phyloP scores from a whole-genome alignment of 2,797 vertebrate genomes.

The Neoniphon sammara region DNA sequence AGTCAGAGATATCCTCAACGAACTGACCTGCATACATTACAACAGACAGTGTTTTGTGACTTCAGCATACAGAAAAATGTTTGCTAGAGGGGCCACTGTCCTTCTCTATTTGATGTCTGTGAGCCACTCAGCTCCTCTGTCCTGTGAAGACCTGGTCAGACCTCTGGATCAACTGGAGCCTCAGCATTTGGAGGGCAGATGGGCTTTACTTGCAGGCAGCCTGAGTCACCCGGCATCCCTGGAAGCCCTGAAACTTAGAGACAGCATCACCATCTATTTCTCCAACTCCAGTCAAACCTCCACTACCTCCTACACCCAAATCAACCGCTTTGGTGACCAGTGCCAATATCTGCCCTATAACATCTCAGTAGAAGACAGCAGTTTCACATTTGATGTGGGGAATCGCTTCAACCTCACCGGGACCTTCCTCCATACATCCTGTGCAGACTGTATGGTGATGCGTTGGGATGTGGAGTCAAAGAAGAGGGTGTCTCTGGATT shows the following conservation, averaged over 20 bases:
- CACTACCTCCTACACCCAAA: constrained; percentile 48
- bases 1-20: neutral
- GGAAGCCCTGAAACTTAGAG: constrained; percentile 51
- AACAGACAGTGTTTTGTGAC: neutral
- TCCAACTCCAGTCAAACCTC: constrained; percentile 43
- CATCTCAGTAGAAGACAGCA: constrained; percentile 41
- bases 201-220: constrained; percentile 68
- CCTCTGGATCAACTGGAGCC: constrained; percentile 32
- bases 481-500: constrained; percentile 42
- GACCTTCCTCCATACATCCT: constrained; percentile 47
- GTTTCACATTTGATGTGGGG: constrained; percentile 53
- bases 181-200: constrained; percentile 43
- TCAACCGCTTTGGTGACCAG: constrained; percentile 58
- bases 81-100: constrained; percentile 11
- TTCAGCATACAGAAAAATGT: constrained; percentile 38
- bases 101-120: constrained; percentile 36
- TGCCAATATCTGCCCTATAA: constrained; percentile 60
- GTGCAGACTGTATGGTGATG: constrained; percentile 68
- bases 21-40: neutral
- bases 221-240: constrained; percentile 47
- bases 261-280: constrained; percentile 69
- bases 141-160: constrained; percentile 58
- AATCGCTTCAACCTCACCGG: constrained; percentile 51
- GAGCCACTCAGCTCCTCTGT: constrained; percentile 40
- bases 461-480: constrained; percentile 43